Conservation (phyloP, 2,113 vertebrate species). For the Cinclus mexicanus region DNA sequence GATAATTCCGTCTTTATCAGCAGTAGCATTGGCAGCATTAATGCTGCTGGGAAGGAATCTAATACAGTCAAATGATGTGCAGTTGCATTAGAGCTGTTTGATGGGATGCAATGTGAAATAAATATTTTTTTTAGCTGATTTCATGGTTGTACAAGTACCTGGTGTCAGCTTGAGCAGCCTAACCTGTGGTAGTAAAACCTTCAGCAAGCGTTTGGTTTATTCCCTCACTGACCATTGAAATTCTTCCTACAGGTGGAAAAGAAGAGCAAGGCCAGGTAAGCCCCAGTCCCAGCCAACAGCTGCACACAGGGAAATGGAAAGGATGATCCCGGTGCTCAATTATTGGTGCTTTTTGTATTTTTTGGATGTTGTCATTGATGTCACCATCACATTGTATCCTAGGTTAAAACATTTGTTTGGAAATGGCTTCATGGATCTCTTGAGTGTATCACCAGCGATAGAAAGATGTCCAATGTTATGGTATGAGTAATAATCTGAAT, state of each 20-base stretch:
- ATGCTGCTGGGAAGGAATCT: constrained; percentile 11
- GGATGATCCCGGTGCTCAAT: not conserved
- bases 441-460: not conserved
- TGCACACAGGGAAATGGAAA: not conserved
- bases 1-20: not conserved
- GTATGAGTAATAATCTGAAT: not conserved
- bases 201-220: not conserved
- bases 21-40: not conserved
- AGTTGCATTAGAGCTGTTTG: not conserved
- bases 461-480: not conserved
- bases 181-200: not conserved
- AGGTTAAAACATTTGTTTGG: not conserved
- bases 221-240: not conserved
- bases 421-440: not conserved
- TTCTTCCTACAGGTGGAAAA: constrained; percentile 37
- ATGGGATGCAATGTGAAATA: constrained; percentile 2
- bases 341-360: not conserved
- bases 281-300: not conserved
- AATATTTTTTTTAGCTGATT: constrained; percentile 4
- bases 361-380: not conserved
- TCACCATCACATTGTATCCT: not conserved
- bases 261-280: constrained; percentile 35
- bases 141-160: not conserved
- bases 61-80: constrained; percentile 13
- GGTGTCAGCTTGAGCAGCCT: not conserved